Evolutionary conservation across 2,888 invertebrate genomes (phyloP), one percentile per base, ranked within the genome.

Genomic region (Spodoptera picta): DNA sequence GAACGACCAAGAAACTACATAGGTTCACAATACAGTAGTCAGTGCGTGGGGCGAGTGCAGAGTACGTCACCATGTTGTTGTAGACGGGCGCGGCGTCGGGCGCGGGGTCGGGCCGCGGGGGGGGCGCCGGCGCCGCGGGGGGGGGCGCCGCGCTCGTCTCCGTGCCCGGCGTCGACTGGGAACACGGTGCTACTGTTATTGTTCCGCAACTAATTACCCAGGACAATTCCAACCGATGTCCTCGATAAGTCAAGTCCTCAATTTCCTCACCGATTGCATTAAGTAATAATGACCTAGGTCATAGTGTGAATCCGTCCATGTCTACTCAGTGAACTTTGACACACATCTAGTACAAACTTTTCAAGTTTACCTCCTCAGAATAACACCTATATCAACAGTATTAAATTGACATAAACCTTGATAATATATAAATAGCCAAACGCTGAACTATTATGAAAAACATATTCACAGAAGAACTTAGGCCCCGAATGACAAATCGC

Each of bases 341-440:
- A 77, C 69, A 79, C 75, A 80, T 79, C 57, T 62, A 1, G 60
- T 52, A 65, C 65, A 50, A 51, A 66, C 57, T 85, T 84, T 86
- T 87, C 87, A 90, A 87, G 87, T 87, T 89, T 89, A 88, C 85
- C 83, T 82, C 78, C 31, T 31, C 72, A 81, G 83, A 83, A 83
- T 83, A 88, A 84, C 19, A 19, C 1, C 19, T 2, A 19, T 19
- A 19, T 19, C 19, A 19, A 19, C 19, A 19, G 19, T 19, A 19
- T 19, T 19, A 19, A 19, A 19, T 1, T 19, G 19, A 19, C 19
- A 19, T 19, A 19, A 19, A 19, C 19, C 19, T 19, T 19, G 19
- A 19, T 19, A 19, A 19, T 19, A 19, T 19, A 2, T 19, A 19
- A 19, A 2, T 19, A 2, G 2, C 19, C 19, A 19, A 2, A 19